Conservation (phyloP, 2,888 invertebrate genomes). For the Lepidocyrtoides sp. region DNA sequence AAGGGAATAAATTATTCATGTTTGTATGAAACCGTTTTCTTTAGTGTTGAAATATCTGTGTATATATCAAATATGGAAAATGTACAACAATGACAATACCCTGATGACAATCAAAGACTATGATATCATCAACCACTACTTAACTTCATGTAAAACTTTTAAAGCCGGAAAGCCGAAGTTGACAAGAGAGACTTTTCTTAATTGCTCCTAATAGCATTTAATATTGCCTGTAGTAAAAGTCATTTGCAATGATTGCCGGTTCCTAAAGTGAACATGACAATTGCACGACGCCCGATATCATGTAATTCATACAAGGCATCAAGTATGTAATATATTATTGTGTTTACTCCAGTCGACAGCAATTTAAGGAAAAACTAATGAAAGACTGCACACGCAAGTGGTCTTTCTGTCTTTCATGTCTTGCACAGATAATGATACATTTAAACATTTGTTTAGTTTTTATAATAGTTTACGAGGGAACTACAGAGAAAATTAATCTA, state of each 20-base stretch:
- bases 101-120: neutral
- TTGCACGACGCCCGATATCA: neutral
- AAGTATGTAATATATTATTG: neutral
- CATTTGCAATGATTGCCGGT: constrained; percentile 38
- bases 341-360: neutral
- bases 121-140: neutral
- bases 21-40: neutral
- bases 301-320: too few relatives aligned
- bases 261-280: constrained; percentile 1
- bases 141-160: neutral
- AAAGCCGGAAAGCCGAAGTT: neutral
- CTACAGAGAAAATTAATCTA: too few relatives aligned
- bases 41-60: neutral
- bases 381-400: neutral
- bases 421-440: neutral
- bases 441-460: too few relatives aligned
- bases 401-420: neutral
- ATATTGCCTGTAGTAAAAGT: constrained; percentile 39
- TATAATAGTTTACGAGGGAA: too few relatives aligned
- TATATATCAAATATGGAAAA: too few relatives aligned
- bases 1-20: constrained; percentile 41
- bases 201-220: constrained; percentile 52
- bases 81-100: neutral
- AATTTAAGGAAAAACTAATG: constrained; percentile 6
- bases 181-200: constrained; percentile 22